A percentile compares a stretch with the other conserved stretches of the same genome.
phyloP scores from a whole-genome alignment of 2,113 vertebrate species.

The Aldabrachelys gigantea region DNA sequence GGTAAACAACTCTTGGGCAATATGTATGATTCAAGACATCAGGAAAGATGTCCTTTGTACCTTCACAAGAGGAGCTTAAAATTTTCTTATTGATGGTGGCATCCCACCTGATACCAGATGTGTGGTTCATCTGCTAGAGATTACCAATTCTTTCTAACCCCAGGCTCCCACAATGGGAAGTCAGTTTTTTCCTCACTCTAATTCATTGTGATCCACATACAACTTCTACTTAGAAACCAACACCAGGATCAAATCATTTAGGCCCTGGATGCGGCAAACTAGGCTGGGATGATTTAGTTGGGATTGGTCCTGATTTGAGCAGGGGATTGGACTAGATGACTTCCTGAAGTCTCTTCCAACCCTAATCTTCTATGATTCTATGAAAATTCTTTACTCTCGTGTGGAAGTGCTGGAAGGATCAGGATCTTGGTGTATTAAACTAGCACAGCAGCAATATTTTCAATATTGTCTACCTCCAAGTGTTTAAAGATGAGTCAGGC shows the following conservation, averaged over 20 bases:
- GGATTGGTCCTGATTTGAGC: no score
- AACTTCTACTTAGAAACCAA: accelerated
- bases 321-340: no score
- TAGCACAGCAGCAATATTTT: accelerated
- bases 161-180: background rate
- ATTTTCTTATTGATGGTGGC: background rate
- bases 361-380: no score
- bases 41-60: background rate
- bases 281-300: no score
- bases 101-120: background rate
- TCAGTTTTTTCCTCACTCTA: accelerated
- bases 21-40: accelerated
- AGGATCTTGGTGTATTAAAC: accelerated
- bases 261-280: background rate
- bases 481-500: background rate
- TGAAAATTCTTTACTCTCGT: accelerated
- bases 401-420: accelerated
- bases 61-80: accelerated
- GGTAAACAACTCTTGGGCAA: background rate
- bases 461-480: background rate
- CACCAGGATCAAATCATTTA: background rate
- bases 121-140: background rate
- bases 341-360: no score
- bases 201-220: accelerated
- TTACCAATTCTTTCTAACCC: background rate